Evolutionary conservation across 1,140 invertebrate species (phyloP).

Genomic region (Drosophila insularis): DNA sequence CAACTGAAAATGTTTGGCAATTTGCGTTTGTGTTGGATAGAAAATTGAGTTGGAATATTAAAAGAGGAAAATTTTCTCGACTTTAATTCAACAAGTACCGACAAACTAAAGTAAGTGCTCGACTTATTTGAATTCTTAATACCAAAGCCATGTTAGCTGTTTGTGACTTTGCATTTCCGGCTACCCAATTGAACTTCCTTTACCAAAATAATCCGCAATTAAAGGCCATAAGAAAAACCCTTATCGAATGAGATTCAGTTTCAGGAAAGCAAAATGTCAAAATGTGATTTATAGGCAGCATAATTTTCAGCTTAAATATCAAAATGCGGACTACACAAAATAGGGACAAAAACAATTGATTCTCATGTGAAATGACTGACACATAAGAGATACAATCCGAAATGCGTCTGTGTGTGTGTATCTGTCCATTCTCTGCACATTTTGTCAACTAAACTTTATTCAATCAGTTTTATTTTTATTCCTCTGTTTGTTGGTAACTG

Average conservation of each 20-base stretch:
- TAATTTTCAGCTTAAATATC: slow-evolving; percentile 32
- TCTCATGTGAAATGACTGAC: slow-evolving; percentile 40
- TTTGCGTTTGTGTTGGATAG: slow-evolving; percentile 6
- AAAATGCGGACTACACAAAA: neutral
- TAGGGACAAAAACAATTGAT: slow-evolving; percentile 10
- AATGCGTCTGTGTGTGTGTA: neutral
- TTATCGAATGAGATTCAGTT: slow-evolving; percentile 25
- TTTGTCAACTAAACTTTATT: neutral
- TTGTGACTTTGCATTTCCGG: neutral
- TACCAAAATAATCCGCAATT: neutral
- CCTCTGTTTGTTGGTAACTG: neutral
- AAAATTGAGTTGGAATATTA: neutral
- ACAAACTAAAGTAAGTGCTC: neutral
- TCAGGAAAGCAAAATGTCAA: slow-evolving; percentile 33
- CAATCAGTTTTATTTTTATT: neutral
- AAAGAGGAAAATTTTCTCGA: neutral
- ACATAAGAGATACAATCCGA: slow-evolving; percentile 45
- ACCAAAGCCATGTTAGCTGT: no score
- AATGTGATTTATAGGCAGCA: slow-evolving; percentile 41
- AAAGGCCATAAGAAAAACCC: slow-evolving; percentile 17
- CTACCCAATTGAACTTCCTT: no score
- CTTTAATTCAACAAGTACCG: neutral
- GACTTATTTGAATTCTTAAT: neutral
- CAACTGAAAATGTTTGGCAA: slow-evolving; percentile 13
- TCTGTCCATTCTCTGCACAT: slow-evolving; percentile 15